Evolutionary conservation across 1,140 invertebrate genomes (phyloP).

Genomic region (Drosophila pandora): DNA sequence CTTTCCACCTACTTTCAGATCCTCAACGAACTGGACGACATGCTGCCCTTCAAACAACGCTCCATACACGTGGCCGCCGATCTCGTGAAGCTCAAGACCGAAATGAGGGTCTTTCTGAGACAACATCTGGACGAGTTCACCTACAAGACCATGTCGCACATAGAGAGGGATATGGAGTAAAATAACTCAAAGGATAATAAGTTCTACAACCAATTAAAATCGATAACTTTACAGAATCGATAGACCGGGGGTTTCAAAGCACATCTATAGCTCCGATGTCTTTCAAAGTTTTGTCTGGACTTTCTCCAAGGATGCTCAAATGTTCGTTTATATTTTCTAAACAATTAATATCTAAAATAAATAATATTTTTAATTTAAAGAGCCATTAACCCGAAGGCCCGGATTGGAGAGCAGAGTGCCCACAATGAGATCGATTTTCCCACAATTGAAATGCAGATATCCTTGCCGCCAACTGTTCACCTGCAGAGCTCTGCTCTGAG

Average conservation of each 20-base stretch:
- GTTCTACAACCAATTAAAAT: not conserved
- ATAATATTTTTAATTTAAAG: conserved; percentile 14
- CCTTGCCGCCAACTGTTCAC: conserved; percentile 85
- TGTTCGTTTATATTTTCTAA: conserved; percentile 42
- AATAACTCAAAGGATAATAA: conserved; percentile 2
- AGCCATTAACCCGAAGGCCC: conserved; percentile 68
- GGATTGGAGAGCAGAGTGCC: conserved; percentile 70
- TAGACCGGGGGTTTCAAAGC: conserved; percentile 74
- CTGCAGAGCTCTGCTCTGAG: conserved; percentile 86
- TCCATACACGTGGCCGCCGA: conserved; percentile 58
- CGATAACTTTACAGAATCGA: conserved; percentile 58
- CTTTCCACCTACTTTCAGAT: conserved; percentile 63
- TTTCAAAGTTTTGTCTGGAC: conserved; percentile 83
- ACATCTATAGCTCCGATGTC: conserved; percentile 74
- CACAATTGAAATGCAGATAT: conserved; percentile 85
- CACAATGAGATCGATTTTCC: conserved; percentile 86
- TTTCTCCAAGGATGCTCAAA: conserved; percentile 80
- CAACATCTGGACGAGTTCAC: conserved; percentile 83
- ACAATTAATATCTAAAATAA: not conserved
- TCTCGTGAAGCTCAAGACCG: conserved; percentile 67
- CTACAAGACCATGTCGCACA: conserved; percentile 82
- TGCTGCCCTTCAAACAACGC: conserved; percentile 48
- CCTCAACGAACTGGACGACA: conserved; percentile 73
- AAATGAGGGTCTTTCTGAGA: conserved; percentile 70
- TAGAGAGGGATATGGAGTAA: conserved; percentile 83